phyloP scores from a whole-genome alignment of 1,140 invertebrate species.

The Nasonia vitripennis region DNA sequence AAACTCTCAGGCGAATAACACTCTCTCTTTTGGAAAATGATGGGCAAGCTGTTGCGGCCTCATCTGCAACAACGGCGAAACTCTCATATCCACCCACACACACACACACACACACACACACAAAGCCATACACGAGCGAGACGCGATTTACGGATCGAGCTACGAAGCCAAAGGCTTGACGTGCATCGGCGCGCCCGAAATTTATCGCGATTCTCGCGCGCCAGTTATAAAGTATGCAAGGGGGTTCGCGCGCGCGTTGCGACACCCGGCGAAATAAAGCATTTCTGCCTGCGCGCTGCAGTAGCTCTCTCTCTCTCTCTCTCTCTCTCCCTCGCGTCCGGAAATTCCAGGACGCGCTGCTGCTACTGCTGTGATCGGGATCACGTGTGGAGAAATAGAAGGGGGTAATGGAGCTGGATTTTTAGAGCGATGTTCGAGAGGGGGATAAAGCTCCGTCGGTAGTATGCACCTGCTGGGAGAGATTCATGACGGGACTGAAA shows the following conservation, averaged over 20 bases:
- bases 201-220: conserved; percentile 1
- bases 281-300: neutral
- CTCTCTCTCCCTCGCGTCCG: neutral
- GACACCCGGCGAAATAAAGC: conserved; percentile 3
- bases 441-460: too few relatives aligned
- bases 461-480: too few relatives aligned
- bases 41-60: conserved; percentile 16
- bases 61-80: neutral
- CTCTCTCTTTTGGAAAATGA: conserved; percentile 3
- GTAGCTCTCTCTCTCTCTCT: too few relatives aligned
- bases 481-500: too few relatives aligned
- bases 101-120: too few relatives aligned
- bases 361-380: neutral
- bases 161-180: neutral
- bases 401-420: neutral
- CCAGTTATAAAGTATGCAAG: conserved; percentile 2
- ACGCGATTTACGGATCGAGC: neutral
- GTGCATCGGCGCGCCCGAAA: neutral
- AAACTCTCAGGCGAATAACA: neutral
- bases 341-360: neutral
- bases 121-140: neutral
- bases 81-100: too few relatives aligned
- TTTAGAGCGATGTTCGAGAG: too few relatives aligned
- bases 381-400: conserved; percentile 1
- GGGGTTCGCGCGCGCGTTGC: too few relatives aligned